Base-by-base conservation (phyloP, 2,888 invertebrate genomes). In the Nomada ferruginata region DNA sequence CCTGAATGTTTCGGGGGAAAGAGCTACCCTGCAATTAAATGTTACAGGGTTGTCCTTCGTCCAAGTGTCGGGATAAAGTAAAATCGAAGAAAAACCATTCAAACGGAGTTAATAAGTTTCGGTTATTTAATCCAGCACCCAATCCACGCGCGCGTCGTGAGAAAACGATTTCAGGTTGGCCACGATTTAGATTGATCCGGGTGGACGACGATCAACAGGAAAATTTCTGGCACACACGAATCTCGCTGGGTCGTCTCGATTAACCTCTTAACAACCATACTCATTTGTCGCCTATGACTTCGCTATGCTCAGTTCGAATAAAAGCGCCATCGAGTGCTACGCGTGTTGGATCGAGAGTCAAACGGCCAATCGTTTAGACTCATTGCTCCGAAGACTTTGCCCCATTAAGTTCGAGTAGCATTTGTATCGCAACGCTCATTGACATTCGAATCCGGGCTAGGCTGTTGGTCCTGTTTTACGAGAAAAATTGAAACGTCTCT, bases 201-300 rank as follows among this genome's bases (percentile, higher is more conserved):
- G 55, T 53, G 69, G 72, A 68, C 76, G 63, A 64, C 69, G 69
- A 69, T 60, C 75, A 57, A 50, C 63, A 60, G 74, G 71, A 75
- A 63, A 69, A 75, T 83, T 83, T 83, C 66, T 10, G 78, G 78
- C 78, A 74, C 55, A 57, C 68, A 72, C 63, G 78, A 83, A 83
- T 83, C 74, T 64, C 71, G 64, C n/a, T 23, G 78, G 83, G 83
- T 72, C 78, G 60, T 57, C 60, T 55, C 77, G 71, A 83, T 83
- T 83, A 78, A 83, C 83, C 83, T 42, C 55, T 82, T 77, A 83
- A 83, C 73, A 55, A 55, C 29, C 72, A 64, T 47, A 68, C 65
- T 83, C 83, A 72, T 83, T 78, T 64, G 65, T 68, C 75, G 72
- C 18, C 73, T 77, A 83, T 78, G 83, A 74, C 71, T 83, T 75